These are phyloP conservation scores for Ommatoiulus sabulosus DNA, from an alignment of 2,888 invertebrate genomes.

Conservation along the genomic window DNA sequence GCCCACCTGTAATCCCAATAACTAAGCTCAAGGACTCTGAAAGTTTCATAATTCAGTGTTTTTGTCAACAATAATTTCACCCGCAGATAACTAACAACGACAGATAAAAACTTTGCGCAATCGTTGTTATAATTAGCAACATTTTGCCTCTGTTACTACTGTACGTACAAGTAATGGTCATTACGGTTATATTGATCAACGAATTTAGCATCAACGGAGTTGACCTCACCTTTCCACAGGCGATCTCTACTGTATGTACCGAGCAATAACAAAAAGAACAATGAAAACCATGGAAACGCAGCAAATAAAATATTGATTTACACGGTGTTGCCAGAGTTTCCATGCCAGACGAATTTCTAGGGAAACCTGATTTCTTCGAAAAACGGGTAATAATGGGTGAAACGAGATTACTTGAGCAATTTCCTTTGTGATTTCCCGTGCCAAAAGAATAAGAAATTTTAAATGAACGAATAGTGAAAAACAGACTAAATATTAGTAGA, in stretches of 20 bases:
- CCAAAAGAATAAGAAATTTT: not conserved
- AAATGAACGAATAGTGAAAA: not conserved
- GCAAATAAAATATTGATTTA: slow-evolving; percentile 20
- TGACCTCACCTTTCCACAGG: not conserved
- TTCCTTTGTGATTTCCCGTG: not conserved
- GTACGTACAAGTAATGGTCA: too few species aligned
- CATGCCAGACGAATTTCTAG: not conserved
- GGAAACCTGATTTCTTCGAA: not conserved
- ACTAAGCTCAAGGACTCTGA: not conserved
- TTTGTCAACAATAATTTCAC: not conserved
- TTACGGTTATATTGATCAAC: not conserved
- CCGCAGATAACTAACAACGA: not conserved
- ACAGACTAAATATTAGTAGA: too few species aligned
- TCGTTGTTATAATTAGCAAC: too few species aligned
- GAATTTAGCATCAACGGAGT: not conserved
- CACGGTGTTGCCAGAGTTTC: not conserved
- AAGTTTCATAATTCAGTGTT: not conserved
- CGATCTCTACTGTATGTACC: not conserved
- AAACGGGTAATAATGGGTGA: not conserved
- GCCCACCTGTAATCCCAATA: not conserved
- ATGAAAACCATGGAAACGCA: slow-evolving; percentile 1
- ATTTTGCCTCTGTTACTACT: too few species aligned
- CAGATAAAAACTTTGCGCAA: too few species aligned
- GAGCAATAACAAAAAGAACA: not conserved
- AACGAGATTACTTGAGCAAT: not conserved